A percentile compares a stretch with the other conserved stretches of the same genome.
Evolutionary conservation across 2,797 vertebrate genomes (phyloP).

Genomic region (Arrhamphus sclerolepis): DNA sequence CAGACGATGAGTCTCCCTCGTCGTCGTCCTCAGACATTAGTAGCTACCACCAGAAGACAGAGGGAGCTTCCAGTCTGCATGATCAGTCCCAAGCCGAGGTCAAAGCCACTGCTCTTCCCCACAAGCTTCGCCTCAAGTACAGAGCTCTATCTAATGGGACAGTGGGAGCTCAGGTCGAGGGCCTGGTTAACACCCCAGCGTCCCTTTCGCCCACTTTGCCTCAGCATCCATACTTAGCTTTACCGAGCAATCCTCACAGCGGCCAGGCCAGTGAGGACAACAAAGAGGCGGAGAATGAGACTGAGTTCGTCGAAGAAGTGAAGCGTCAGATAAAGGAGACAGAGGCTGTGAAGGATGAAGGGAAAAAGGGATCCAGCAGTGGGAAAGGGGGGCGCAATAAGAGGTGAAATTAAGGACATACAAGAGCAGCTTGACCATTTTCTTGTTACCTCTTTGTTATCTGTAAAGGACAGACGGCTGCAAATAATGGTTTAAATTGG

Average conservation of each 20-base stretch:
- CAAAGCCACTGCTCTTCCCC: conserved; percentile 82
- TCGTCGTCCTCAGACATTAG: conserved; percentile 80
- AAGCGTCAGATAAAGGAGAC: conserved; percentile 32
- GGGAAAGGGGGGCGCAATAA: conserved; percentile 66
- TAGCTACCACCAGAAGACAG: conserved; percentile 68
- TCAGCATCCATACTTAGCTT: conserved; percentile 83
- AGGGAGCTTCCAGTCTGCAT: conserved; percentile 8
- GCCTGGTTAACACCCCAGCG: conserved; percentile 15
- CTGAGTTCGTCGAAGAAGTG: conserved; percentile 44
- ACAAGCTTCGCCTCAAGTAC: conserved; percentile 87
- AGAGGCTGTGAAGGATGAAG: conserved; percentile 64
- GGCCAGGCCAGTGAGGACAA: conserved; percentile 47
- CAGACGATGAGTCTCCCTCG: conserved; percentile 79
- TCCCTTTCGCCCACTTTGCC: conserved; percentile 75
- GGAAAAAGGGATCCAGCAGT: conserved; percentile 59
- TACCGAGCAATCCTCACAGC: conserved; percentile 59
- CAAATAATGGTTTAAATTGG: conserved; percentile 25
- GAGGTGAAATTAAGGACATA: conserved; percentile 68
- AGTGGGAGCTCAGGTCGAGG: conserved; percentile 49
- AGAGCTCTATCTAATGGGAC: conserved; percentile 74
- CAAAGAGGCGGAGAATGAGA: conserved; percentile 68
- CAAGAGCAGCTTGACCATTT: conserved; percentile 19
- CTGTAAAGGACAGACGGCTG: conserved; percentile 22
- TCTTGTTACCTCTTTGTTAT: conserved; percentile 31
- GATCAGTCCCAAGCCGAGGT: conserved; percentile 71